A percentile compares a stretch with the other conserved stretches of the same genome.
Conservation (phyloP, 2,888 invertebrate species). For the Drosophila suboccidentalis region DNA sequence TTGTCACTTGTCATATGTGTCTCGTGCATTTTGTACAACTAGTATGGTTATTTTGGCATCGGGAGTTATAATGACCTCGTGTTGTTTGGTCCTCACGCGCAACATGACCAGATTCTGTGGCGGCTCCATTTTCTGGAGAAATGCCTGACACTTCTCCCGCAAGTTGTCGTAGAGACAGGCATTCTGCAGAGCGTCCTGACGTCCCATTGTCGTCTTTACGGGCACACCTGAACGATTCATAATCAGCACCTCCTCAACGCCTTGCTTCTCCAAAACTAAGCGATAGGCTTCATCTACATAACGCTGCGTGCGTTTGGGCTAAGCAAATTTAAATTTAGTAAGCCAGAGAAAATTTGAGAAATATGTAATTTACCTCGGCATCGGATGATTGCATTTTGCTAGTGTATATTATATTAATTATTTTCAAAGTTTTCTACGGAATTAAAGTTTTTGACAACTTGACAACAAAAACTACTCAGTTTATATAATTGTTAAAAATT, state of each 20-base stretch:
- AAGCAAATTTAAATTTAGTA: too few species aligned
- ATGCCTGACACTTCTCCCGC: slow-evolving; percentile 79
- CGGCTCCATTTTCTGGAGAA: slow-evolving; percentile 76
- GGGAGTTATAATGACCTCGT: slow-evolving; percentile 82
- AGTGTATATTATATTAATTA: background rate
- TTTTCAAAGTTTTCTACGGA: background rate
- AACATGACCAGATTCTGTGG: slow-evolving; percentile 75
- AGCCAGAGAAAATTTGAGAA: background rate
- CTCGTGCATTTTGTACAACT: slow-evolving; percentile 82
- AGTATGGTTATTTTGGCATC: slow-evolving; percentile 83
- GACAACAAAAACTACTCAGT: slow-evolving; percentile 2
- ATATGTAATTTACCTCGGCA: slow-evolving; percentile 35
- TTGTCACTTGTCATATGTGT: slow-evolving; percentile 39
- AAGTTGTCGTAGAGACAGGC: slow-evolving; percentile 83
- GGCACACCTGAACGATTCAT: slow-evolving; percentile 83
- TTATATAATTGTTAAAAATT: background rate
- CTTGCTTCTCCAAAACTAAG: slow-evolving; percentile 72
- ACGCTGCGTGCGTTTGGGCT: slow-evolving; percentile 79
- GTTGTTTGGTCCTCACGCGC: slow-evolving; percentile 79
- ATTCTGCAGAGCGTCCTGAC: slow-evolving; percentile 73
- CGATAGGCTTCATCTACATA: slow-evolving; percentile 82
- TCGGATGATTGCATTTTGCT: slow-evolving; percentile 51
- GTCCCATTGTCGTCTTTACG: slow-evolving; percentile 80
- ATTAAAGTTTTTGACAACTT: background rate
- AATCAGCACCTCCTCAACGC: slow-evolving; percentile 80